These are phyloP conservation scores for Chaetura pelagica DNA, from an alignment of 2,113 vertebrate genomes.

Conservation along the genomic window DNA sequence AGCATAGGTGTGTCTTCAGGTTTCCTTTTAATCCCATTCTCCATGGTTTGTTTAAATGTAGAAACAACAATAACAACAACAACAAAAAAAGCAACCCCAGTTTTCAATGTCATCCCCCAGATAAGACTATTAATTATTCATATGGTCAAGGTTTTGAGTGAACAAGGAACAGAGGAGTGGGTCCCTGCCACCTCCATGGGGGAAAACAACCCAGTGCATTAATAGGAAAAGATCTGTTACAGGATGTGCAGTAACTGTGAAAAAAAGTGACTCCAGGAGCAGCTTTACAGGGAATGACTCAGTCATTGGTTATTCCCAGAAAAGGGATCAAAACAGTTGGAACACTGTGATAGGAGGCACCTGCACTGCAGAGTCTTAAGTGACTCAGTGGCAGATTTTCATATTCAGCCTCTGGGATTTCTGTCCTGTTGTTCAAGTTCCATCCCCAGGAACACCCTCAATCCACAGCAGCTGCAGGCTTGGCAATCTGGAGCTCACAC, in stretches of 20 bases:
- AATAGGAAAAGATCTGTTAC: not conserved
- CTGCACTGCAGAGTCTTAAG: slow-evolving; percentile 26
- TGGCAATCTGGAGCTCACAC: not conserved
- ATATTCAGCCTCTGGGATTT: not conserved
- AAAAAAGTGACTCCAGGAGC: not conserved
- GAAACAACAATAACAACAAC: not conserved
- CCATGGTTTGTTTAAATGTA: not conserved
- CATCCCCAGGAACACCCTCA: not conserved
- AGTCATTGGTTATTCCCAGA: slow-evolving; percentile 14
- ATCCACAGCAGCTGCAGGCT: not conserved
- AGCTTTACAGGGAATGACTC: slow-evolving; percentile 14
- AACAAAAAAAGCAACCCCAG: too few relatives aligned
- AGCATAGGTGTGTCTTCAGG: not conserved
- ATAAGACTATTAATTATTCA: not conserved
- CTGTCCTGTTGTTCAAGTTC: not conserved
- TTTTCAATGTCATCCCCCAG: not conserved
- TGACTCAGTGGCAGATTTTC: not conserved
- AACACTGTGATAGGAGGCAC: not conserved
- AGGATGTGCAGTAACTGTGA: not conserved
- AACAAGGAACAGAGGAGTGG: not conserved
- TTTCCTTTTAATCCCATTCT: not conserved
- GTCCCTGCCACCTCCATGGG: not conserved
- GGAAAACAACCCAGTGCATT: not conserved
- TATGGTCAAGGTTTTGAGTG: not conserved
- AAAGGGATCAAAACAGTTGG: not conserved